These are phyloP conservation scores for Zophobas morio DNA, from an alignment of 1,140 invertebrate species.

Conservation along the genomic window DNA sequence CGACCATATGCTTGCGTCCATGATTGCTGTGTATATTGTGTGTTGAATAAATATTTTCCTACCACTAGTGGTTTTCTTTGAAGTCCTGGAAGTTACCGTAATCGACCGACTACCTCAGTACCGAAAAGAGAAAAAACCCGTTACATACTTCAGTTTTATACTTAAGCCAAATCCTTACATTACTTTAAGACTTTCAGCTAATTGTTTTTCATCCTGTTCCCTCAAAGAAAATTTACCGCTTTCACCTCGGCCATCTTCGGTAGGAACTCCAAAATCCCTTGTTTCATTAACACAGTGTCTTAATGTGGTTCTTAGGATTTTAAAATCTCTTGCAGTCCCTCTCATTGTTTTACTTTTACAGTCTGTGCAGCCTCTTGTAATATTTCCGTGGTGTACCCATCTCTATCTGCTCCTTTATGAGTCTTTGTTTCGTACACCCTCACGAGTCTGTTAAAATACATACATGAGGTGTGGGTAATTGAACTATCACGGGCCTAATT, in stretches of 20 bases:
- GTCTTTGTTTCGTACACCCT: not conserved
- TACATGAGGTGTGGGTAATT: not conserved
- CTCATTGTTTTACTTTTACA: conserved; percentile 2
- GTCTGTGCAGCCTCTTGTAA: not conserved
- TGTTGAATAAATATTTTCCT: too few species aligned
- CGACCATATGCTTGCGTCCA: too few species aligned
- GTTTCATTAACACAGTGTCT: not conserved
- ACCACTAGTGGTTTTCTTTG: too few species aligned
- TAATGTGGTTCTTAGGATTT: conserved; percentile 1
- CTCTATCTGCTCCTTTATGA: conserved; percentile 7
- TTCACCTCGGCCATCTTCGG: not conserved
- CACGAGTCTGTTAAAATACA: not conserved
- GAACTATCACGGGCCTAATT: not conserved
- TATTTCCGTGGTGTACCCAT: conserved; percentile 4
- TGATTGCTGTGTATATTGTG: too few species aligned
- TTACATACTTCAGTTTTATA: not conserved
- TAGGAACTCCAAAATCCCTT: not conserved
- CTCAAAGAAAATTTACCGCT: not conserved
- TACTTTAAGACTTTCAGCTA: conserved; percentile 2
- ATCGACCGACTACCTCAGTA: too few species aligned
- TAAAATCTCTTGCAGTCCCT: not conserved
- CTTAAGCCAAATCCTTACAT: not conserved
- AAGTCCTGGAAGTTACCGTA: too few species aligned
- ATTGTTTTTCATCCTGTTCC: not conserved
- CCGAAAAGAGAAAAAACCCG: too few species aligned